Base-by-base conservation (phyloP, 2,797 vertebrate genomes). In the Odontamblyopus rebecca region DNA sequence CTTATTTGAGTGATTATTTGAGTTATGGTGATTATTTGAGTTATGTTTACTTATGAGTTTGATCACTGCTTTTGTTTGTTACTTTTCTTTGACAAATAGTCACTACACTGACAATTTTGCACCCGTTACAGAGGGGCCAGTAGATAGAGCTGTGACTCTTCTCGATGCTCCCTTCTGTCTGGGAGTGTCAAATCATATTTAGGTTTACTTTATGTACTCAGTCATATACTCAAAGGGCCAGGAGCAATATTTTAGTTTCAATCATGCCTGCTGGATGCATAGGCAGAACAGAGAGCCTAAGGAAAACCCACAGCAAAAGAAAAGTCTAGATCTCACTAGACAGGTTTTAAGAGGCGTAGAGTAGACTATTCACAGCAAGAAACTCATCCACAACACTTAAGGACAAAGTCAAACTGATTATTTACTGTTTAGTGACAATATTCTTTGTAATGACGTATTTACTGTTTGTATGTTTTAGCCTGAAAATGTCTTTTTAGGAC, bases 361-460 rank as follows among this genome's bases (percentile, higher is more conserved):
- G 2, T 95, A 93, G 0, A 6, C 32, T 38, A 93, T 98, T 85
- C 97, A 98, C 85, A 86, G 67, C 18, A 0, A 87, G 38, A 5
- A 8, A 0, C 83, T 93, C 72, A 94, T 98, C 85, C 97, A 98
- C 86, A 96, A 84, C 96, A 98, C 80, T 93, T 98, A 2, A 98
- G 98, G 94, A 96, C 96, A 61, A 81, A 3, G 41, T 44, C 41
- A 70, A 2, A 48, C 5, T 19, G 29, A 16, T 56, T 59, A 62
- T 62, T 38, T 32, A 54, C 15, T 13, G 13, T 29, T 65, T 41
- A 26, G 5, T 26, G 13, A 64, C 13, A 15, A 7, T 44, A 41
- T 23, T 41, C 15, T 63, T 13, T 13, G 16, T 32, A 15, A 63
- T 19, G 6, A 9, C 7, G 2, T 19, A 19, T 9, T 63, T 63